These are phyloP conservation scores for Leptopilina myrica DNA, from an alignment of 2,888 invertebrate genomes.

Conservation along the genomic window DNA sequence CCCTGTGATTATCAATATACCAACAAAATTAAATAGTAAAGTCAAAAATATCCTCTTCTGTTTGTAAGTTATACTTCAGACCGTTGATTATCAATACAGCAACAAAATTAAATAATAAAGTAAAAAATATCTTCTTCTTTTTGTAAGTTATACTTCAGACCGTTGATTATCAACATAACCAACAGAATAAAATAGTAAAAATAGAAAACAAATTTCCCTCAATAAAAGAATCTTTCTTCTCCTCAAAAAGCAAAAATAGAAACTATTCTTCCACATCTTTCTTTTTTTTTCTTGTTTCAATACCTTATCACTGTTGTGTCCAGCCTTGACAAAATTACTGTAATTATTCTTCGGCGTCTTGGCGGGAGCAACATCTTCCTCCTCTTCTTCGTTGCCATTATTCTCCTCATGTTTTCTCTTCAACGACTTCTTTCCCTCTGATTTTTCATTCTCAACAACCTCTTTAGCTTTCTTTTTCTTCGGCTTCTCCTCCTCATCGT, in stretches of 20 bases:
- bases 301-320: slow-evolving; percentile 74
- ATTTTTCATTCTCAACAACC: slow-evolving; percentile 42
- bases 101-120: no score
- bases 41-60: no score
- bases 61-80: no score
- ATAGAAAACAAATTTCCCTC: no score
- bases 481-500: slow-evolving; percentile 55
- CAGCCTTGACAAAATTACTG: slow-evolving; percentile 85
- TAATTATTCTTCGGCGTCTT: slow-evolving; percentile 76
- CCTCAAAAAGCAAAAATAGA: neutral
- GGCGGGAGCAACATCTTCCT: slow-evolving; percentile 66
- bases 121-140: no score
- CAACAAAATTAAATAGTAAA: no score
- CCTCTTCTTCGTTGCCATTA: slow-evolving; percentile 65
- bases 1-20: no score
- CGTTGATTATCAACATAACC: no score
- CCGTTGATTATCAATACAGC: no score
- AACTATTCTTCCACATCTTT: no score
- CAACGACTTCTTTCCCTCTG: slow-evolving; percentile 60
- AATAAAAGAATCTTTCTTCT: neutral
- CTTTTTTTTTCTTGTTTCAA: neutral
- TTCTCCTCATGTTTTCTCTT: slow-evolving; percentile 72
- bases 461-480: slow-evolving; percentile 50
- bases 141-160: no score
- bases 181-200: no score